phyloP scores from a whole-genome alignment of 2,797 vertebrate genomes.

The Catamblyrhynchus diadema region DNA sequence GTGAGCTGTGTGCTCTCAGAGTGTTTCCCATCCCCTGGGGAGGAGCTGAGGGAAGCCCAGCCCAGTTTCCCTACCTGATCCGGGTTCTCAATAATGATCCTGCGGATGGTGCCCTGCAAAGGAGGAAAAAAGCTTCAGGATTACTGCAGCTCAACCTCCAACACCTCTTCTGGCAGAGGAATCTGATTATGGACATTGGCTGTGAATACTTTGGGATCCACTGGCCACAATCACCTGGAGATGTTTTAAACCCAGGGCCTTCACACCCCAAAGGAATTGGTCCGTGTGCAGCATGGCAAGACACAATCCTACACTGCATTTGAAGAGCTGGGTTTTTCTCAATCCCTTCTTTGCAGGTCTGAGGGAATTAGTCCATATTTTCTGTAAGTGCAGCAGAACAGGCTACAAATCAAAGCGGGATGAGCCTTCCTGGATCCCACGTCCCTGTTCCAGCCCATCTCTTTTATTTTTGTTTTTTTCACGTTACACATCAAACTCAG shows the following conservation, averaged over 20 bases:
- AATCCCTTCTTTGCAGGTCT: background rate
- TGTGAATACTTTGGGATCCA: background rate
- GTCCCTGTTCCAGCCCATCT: background rate
- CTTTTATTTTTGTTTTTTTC: accelerated
- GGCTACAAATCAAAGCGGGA: background rate
- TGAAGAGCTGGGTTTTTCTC: background rate
- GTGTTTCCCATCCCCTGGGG: accelerated
- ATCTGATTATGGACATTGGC: accelerated
- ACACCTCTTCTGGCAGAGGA: background rate
- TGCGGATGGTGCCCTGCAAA: constrained; percentile 72
- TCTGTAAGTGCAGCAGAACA: background rate
- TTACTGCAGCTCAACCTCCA: background rate
- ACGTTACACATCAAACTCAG: accelerated
- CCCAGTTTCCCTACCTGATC: constrained; percentile 70
- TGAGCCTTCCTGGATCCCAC: background rate
- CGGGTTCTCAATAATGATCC: constrained; percentile 78
- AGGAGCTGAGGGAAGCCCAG: background rate
- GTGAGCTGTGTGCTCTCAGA: background rate
- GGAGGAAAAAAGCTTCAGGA: background rate
- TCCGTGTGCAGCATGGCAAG: accelerated
- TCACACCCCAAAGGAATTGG: background rate
- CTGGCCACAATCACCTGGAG: accelerated
- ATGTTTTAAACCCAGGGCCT: background rate
- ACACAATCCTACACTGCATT: background rate
- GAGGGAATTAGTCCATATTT: background rate